phyloP scores from a whole-genome alignment of 64 coral and sea anemone species.

The Stichodactyla mertensii region DNA sequence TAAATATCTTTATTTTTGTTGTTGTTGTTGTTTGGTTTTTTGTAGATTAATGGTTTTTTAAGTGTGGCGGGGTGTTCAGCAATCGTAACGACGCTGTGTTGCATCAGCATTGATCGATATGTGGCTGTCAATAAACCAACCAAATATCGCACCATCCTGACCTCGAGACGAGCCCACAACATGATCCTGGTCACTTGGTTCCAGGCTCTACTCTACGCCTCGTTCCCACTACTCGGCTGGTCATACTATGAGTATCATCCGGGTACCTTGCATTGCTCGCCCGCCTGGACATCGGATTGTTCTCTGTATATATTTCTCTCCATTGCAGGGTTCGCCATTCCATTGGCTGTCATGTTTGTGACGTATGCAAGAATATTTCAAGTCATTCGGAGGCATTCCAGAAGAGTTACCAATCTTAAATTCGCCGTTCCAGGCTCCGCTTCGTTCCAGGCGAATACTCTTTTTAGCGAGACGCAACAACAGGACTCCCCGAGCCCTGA shows the following conservation, averaged over 20 bases:
- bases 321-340: slow-evolving; percentile 60
- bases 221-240: slow-evolving; percentile 68
- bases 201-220: slow-evolving; percentile 52
- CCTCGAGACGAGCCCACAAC: slow-evolving; percentile 44
- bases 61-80: slow-evolving; percentile 54
- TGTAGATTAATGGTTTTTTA: slow-evolving; percentile 82
- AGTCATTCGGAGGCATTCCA: slow-evolving; percentile 53
- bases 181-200: slow-evolving; percentile 52
- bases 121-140: slow-evolving; percentile 76
- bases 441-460: background rate
- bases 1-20: background rate
- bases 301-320: slow-evolving; percentile 49
- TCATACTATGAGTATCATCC: slow-evolving; percentile 71
- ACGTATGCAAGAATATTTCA: slow-evolving; percentile 83
- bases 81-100: slow-evolving; percentile 73
- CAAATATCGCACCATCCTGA: slow-evolving; percentile 63
- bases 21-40: background rate
- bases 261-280: slow-evolving; percentile 83
- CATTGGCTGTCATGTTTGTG: slow-evolving; percentile 62
- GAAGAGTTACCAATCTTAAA: slow-evolving; percentile 45
- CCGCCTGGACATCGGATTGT: slow-evolving; percentile 63
- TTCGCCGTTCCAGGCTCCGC: background rate
- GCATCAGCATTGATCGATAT: slow-evolving; percentile 81
- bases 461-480: background rate
- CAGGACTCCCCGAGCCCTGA: background rate